These are phyloP conservation scores for Stramonita haemastoma DNA, from an alignment of 2,888 invertebrate species.

Conservation along the genomic window DNA sequence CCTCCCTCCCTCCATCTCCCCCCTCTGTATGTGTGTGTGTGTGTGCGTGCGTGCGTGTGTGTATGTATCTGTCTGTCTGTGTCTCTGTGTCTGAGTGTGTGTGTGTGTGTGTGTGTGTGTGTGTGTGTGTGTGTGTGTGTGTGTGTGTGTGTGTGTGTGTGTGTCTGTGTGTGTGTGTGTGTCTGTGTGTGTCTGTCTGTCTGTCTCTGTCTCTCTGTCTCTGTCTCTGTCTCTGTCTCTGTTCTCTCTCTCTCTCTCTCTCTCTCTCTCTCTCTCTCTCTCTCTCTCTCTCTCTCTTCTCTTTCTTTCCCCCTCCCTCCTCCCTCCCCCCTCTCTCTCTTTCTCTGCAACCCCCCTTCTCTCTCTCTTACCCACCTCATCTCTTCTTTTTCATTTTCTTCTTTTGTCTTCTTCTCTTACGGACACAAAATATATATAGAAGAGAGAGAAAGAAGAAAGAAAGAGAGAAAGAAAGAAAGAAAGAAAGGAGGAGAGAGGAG, in stretches of 20 bases:
- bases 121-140: not conserved
- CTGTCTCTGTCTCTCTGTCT: not conserved
- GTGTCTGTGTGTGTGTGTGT: not conserved
- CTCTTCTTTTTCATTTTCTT: not conserved
- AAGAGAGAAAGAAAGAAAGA: too few species aligned
- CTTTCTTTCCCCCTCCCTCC: not conserved
- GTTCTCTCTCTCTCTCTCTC: too few species aligned
- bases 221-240: too few species aligned
- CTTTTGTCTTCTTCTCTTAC: not conserved
- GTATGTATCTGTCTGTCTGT: not conserved
- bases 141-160: not conserved
- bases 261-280: not conserved
- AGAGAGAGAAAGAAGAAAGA: too few species aligned
- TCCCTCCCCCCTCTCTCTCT: not conserved
- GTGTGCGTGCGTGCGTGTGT: not conserved
- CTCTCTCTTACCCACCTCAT: not conserved
- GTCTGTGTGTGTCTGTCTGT: not conserved
- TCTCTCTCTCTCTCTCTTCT: not conserved
- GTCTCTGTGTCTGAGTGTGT: not conserved
- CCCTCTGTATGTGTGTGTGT: not conserved
- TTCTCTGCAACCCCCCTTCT: not conserved
- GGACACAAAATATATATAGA: too few species aligned
- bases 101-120: conserved; percentile 16
- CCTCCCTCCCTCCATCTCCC: too few species aligned
- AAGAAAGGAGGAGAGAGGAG: too few species aligned